Evolutionary conservation across 2,797 vertebrate species (phyloP).

Genomic region (Poeciliopsis paucimaculata): DNA sequence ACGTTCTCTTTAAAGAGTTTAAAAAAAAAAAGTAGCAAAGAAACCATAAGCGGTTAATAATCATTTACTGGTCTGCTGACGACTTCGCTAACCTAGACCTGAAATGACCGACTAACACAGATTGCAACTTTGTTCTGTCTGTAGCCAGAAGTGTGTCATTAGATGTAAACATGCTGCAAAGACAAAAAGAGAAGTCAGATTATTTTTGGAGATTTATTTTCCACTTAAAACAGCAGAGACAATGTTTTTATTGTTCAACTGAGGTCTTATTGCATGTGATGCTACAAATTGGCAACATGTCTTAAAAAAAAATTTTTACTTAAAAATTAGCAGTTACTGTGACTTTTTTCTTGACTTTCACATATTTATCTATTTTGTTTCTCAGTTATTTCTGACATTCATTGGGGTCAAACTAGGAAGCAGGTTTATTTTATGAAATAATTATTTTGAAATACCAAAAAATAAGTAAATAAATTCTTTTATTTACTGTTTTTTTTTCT

Average conservation of each 20-base stretch:
- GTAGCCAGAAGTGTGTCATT: neutral
- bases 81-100: neutral
- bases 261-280: neutral
- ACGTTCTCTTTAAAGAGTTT: neutral
- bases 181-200: neutral
- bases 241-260: neutral
- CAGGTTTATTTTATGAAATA: neutral
- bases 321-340: neutral
- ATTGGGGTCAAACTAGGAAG: neutral
- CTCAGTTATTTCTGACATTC: neutral
- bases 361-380: neutral
- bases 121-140: neutral
- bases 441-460: neutral
- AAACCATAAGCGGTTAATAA: neutral
- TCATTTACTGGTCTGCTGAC: neutral
- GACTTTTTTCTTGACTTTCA: neutral
- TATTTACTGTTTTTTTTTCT: neutral
- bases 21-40: neutral
- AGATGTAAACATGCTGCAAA: neutral
- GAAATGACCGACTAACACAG: neutral
- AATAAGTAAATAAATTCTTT: neutral
- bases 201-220: neutral
- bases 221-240: neutral
- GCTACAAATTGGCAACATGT: neutral
- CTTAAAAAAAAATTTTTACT: neutral